phyloP scores from a whole-genome alignment of 2,113 vertebrate species.

The Thymallus thymallus region DNA sequence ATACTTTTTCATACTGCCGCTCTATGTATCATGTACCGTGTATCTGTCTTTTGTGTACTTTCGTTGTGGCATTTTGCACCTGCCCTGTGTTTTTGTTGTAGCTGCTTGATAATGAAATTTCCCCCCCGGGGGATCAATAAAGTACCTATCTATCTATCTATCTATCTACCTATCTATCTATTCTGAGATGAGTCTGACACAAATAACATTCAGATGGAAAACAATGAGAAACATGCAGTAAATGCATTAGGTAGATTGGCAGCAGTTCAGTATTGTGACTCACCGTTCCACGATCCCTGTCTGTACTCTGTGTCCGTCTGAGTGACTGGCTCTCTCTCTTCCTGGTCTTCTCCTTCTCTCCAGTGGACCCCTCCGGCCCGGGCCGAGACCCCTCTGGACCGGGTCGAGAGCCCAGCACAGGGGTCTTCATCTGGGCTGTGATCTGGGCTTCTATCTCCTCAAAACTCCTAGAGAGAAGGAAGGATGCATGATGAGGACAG shows the following conservation, averaged over 20 bases:
- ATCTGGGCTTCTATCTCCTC: constrained; percentile 92
- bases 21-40: too few relatives aligned
- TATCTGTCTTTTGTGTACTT: too few relatives aligned
- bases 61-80: too few relatives aligned
- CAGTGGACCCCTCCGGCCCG: constrained; percentile 67
- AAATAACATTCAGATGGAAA: background rate
- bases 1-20: too few relatives aligned
- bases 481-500: too few relatives aligned
- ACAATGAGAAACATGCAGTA: background rate
- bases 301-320: constrained; percentile 75
- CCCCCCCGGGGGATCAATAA: too few relatives aligned
- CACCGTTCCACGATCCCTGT: constrained; percentile 78
- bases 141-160: too few relatives aligned
- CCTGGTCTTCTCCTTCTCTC: constrained; percentile 85
- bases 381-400: constrained; percentile 72
- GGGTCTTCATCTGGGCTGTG: constrained; percentile 81
- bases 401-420: constrained; percentile 71
- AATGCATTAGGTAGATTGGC: background rate
- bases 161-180: too few relatives aligned
- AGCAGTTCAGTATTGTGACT: constrained; percentile 48
- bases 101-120: too few relatives aligned
- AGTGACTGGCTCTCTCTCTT: constrained; percentile 77
- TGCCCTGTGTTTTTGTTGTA: too few relatives aligned
- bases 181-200: too few relatives aligned
- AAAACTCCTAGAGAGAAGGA: constrained; percentile 79